Base-by-base conservation (phyloP, 1,140 invertebrate genomes). In the Musca vetustissima region DNA sequence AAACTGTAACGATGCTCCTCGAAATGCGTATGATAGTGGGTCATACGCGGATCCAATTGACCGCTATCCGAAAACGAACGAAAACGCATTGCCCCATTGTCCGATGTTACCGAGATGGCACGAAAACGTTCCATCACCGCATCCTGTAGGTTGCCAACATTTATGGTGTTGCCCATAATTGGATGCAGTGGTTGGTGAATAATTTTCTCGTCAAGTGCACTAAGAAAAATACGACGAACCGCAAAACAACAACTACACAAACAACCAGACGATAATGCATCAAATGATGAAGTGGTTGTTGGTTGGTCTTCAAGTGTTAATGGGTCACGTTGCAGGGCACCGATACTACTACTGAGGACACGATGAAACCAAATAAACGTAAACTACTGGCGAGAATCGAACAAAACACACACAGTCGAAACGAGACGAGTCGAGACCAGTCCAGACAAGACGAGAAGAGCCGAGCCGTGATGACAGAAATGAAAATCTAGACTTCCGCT, bases 121-220 rank as follows among this genome's bases (percentile, higher is more conserved):
- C 76, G 76, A 55, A 80, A 80, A 69, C 78, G 78, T 73, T 80
- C 78, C 66, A 80, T 77, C 69, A 80, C 74, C 70, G 78, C 76
- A 69, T 74, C 78, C 70, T 80, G 78, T 24, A 80, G 70, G 66
- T 75, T 74, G 67, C 74, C 80, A 52, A 80, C 75, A 68, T 73
- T 78, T 71, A 80, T 71, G 65, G 78, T 75, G 71, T 80, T 80
- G 70, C 78, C 78, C 78, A 80, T 80, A 19, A 36, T 43, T 43
- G 36, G 13, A 7, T 7, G 36, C 36, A 7, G 36, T 8, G 11
- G 11, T 53, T 53, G 15, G 6, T 13, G 11, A 43, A 43, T 43
- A 43, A 11, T 43, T 43, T 43, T 43, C 36, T 43, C 6, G 36
- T 43, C 36, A 43, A 13, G 36, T 43, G 36, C 19, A 61, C 36